phyloP scores from a whole-genome alignment of 2,888 invertebrate species.

The Dusona sp. region DNA sequence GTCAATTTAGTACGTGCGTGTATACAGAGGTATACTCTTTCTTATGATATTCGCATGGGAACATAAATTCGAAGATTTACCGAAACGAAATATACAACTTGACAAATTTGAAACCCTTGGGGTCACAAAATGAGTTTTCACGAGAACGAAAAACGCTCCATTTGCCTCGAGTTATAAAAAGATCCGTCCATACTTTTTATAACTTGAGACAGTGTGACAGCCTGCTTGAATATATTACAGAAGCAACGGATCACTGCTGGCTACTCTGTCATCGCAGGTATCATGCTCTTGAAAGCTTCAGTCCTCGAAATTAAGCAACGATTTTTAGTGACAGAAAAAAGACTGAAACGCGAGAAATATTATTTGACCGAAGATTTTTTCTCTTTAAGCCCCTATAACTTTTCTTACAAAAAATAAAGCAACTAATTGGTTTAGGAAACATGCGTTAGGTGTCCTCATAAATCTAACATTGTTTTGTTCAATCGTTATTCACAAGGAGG shows the following conservation, averaged over 20 bases:
- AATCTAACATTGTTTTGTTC: neutral
- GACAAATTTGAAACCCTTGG: neutral
- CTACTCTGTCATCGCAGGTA: constrained; percentile 19
- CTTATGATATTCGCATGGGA: neutral
- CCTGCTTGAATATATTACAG: neutral
- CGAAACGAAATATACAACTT: neutral
- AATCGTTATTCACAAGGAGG: neutral
- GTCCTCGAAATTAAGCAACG: constrained; percentile 17
- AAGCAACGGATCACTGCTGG: neutral
- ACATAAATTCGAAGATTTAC: neutral
- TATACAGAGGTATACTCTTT: neutral
- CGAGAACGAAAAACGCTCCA: neutral
- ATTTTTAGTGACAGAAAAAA: neutral
- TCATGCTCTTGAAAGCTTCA: neutral
- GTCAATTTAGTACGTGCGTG: too few species aligned
- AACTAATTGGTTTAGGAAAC: neutral
- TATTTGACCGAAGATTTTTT: neutral
- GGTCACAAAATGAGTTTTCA: neutral
- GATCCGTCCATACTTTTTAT: neutral
- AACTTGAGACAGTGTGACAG: constrained; percentile 15
- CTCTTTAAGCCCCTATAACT: neutral
- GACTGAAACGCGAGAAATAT: neutral
- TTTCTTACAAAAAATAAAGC: neutral
- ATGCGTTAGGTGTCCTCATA: neutral
- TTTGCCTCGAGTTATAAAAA: constrained; percentile 8